Base-by-base conservation (phyloP, 2,113 vertebrate genomes). In the Lasiurus cinereus region DNA sequence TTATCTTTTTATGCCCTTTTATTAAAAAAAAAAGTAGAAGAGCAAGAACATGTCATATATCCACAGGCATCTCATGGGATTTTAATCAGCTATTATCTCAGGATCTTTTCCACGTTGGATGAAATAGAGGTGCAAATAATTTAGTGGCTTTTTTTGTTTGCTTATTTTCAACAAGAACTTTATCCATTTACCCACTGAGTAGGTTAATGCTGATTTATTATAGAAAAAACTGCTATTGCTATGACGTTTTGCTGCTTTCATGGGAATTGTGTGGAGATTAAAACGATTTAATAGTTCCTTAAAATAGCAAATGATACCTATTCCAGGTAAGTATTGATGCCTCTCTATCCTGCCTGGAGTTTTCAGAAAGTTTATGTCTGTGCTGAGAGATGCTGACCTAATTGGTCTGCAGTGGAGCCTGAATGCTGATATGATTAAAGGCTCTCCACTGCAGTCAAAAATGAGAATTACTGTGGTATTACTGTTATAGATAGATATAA, bases 171-270 rank as follows among this genome's bases (percentile, higher is more conserved):
- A 77, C 52, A 87, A 91, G 74, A 56, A 62, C 0, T 48, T 88
- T 96, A 74, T 74, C 56, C 67, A 89, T 66, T 93, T 95, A 94
- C 43, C 64, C 13, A 36, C 8, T 5, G 46, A 83, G 39, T 46
- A 94, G 29, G 36, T 91, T 95, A 94, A 91, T 82, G 54, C 50
- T 62, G 83, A 94, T 88, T 96, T 95, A 87, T 90, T 70, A 15
- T 59, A 46, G 33, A 29, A 76, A 93, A 93, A 90, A 70, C 19
- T 67, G 1, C 43, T 79, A 19, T 83, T n/a, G 84, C 48, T 89
- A 39, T 62, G 83, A 54, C 72, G 12, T 89, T 78, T 88, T 67
- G 27, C 39, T 83, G 21, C 90, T 89, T 96, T 92, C 87, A 62
- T 85, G 64, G 31, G 36, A 79, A 56, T 36, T 54, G 15, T 76